Base-by-base conservation (phyloP, 1,140 invertebrate genomes). In the Camponotus vicinus region DNA sequence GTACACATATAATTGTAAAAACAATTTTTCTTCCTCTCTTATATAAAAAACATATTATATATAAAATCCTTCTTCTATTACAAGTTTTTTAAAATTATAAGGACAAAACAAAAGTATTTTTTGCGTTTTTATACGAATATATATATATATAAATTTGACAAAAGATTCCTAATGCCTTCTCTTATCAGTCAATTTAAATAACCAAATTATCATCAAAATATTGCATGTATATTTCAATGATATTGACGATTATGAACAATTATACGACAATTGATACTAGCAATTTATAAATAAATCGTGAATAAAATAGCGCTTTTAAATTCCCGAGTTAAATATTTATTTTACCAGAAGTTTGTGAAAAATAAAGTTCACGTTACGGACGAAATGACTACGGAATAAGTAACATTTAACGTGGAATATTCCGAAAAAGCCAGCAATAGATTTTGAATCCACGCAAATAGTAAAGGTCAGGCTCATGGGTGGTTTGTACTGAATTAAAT, bases 311-410 rank as follows among this genome's bases (percentile, higher is more conserved):
- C 34, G 1, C 7, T 5, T 1, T 6, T 3, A 32, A 45, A 13
- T 49, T 78, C 21, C 9, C n/a, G 6, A 59, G 8, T 18, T 40
- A 76, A 61, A 76, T 42, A 32, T 61, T 27, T n/a, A 78, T 21
- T 64, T 78, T 21, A 34, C 9, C 11, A 77, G 21, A 61, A 64
- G n/a, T 34, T 61, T 4, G 2, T 45, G 11, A 27, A 63, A 21
- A 59, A 45, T 7, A 21, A 13, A 1, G 21, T 59, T 59, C 3
- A 76, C n/a, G 0, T 40, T 40, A 59, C 21, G 13, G 6, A 15
- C 4, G 6, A 57, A 27, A 9, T 40, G 21, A 77, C 2, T 77
- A 34, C 42, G 11, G 18, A 18, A 27, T 52, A 27, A 37, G 0
- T 27, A 27, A 27, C 27, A 18, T 79, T 66, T n/a, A 6, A 2